Evolutionary conservation across 1,140 invertebrate species (phyloP).

Genomic region (Drosophila trapezifrons): DNA sequence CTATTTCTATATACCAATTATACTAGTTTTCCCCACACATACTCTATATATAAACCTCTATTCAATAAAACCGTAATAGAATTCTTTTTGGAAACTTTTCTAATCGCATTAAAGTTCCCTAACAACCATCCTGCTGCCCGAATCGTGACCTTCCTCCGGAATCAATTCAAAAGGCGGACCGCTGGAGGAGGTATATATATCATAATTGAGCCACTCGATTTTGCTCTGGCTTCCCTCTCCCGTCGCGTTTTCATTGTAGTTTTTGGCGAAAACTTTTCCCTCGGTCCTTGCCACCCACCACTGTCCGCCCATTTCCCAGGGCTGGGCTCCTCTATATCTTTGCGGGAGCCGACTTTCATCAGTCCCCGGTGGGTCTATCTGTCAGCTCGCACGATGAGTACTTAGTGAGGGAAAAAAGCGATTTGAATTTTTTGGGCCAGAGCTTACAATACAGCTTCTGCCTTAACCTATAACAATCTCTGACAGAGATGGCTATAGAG

Average conservation of each 20-base stretch:
- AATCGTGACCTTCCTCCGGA: constrained; percentile 10
- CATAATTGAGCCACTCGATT: constrained; percentile 38
- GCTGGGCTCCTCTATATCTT: constrained; percentile 3
- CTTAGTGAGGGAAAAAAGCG: constrained; percentile 22
- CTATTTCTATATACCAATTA: neutral
- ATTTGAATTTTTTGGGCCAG: constrained; percentile 39
- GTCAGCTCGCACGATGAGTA: constrained; percentile 29
- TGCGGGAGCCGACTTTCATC: constrained; percentile 13
- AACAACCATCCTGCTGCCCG: neutral
- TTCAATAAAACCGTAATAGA: neutral
- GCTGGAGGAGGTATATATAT: constrained; percentile 8
- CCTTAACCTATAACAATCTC: constrained; percentile 28
- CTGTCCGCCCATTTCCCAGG: neutral
- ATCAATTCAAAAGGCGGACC: constrained; percentile 10
- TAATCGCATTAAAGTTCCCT: constrained; percentile 29
- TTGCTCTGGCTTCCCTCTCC: neutral
- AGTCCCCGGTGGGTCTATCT: constrained; percentile 25
- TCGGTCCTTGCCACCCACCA: too few species aligned
- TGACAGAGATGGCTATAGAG: neutral
- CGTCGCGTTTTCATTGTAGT: constrained; percentile 15
- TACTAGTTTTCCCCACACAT: neutral
- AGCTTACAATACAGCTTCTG: constrained; percentile 10
- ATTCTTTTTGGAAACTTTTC: neutral
- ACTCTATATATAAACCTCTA: too few species aligned
- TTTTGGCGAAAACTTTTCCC: constrained; percentile 21